A percentile compares a stretch with the other conserved stretches of the same genome.
These are phyloP conservation scores for Semnornis frantzii DNA, from an alignment of 2,113 vertebrate genomes.

Conservation along the genomic window DNA sequence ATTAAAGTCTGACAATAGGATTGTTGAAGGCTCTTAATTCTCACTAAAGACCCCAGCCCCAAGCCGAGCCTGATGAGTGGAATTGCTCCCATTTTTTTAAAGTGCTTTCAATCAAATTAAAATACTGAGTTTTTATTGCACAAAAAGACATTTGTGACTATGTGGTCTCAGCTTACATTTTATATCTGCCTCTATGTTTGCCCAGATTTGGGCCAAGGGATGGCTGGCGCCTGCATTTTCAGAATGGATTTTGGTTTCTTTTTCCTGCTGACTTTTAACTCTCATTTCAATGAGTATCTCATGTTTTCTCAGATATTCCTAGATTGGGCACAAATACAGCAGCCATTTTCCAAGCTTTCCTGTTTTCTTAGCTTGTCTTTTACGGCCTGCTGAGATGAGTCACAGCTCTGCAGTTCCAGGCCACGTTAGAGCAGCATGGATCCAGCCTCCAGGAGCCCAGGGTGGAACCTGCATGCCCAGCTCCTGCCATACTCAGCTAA, in stretches of 20 bases:
- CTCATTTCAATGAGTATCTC: not conserved
- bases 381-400: not conserved
- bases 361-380: rapidly evolving
- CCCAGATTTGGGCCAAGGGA: not conserved
- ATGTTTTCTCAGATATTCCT: not conserved
- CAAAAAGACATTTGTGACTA: not conserved
- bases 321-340: not conserved
- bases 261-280: not conserved
- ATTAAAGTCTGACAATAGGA: not conserved
- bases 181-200: not conserved
- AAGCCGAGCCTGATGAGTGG: not conserved
- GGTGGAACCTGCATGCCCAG: not conserved
- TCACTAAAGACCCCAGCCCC: not conserved
- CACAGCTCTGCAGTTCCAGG: not conserved
- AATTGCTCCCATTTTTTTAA: not conserved
- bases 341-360: not conserved
- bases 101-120: not conserved
- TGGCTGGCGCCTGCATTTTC: not conserved
- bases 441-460: rapidly evolving
- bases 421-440: rapidly evolving
- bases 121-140: not conserved
- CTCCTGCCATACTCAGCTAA: too few relatives aligned
- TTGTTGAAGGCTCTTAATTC: not conserved
- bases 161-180: not conserved
- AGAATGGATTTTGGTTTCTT: not conserved